These are phyloP conservation scores for Metridium senile DNA, from an alignment of 92 coral and sea anemone species.

Conservation along the genomic window DNA sequence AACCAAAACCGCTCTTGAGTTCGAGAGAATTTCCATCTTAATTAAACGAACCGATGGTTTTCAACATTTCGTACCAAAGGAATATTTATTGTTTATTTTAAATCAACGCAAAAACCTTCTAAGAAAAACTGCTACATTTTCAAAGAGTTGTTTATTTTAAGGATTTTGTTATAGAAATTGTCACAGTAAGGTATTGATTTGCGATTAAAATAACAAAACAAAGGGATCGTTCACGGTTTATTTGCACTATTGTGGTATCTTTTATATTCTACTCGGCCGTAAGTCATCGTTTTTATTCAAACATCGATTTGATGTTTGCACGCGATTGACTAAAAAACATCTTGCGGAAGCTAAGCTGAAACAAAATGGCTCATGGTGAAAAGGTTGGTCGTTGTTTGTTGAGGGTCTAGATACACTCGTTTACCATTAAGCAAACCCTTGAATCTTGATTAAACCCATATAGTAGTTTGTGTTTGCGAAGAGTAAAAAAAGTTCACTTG, in stretches of 20 bases:
- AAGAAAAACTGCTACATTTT: background rate
- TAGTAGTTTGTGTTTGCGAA: conserved; percentile 41
- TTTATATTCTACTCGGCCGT: background rate
- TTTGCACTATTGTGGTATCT: conserved; percentile 6
- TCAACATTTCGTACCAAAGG: background rate
- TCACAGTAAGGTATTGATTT: background rate
- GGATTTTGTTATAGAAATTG: background rate
- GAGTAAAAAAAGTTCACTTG: conserved; percentile 33
- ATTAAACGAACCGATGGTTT: conserved; percentile 22
- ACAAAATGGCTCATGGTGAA: background rate
- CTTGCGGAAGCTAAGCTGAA: conserved; percentile 8
- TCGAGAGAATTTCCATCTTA: conserved; percentile 11
- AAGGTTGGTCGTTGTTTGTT: conserved; percentile 15
- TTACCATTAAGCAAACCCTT: conserved; percentile 33
- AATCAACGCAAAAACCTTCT: background rate
- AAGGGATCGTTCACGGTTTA: background rate
- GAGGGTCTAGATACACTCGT: conserved; percentile 2
- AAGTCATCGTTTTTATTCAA: background rate
- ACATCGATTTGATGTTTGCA: background rate
- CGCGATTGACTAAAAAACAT: background rate
- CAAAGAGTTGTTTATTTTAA: background rate
- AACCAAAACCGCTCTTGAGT: conserved; percentile 40
- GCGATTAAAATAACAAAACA: conserved; percentile 11
- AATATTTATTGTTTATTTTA: background rate
- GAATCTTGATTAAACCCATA: conserved; percentile 41